Percentiles rank a stretch among this genome's conserved stretches.
Evolutionary conservation across 2,113 vertebrate species (phyloP).

Genomic region (Phrynosoma platyrhinos): DNA sequence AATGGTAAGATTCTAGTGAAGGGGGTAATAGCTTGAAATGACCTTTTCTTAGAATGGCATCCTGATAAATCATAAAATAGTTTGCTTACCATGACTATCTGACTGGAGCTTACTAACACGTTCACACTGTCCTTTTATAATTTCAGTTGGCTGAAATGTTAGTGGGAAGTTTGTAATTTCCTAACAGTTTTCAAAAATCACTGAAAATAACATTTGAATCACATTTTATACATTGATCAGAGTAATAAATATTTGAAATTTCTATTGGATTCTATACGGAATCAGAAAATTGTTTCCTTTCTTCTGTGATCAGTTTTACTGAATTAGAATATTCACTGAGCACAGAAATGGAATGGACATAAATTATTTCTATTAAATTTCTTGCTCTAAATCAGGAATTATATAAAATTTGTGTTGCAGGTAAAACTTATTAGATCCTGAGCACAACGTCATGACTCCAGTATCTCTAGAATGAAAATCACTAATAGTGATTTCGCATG

Average conservation of each 20-base stretch:
- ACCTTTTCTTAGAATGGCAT: background rate
- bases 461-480: background rate
- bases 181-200: background rate
- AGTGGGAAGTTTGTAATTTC: background rate
- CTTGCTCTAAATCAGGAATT: background rate
- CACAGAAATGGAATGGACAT: background rate
- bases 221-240: background rate
- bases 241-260: background rate
- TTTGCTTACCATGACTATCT: conserved; percentile 2
- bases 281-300: background rate
- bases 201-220: background rate
- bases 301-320: background rate
- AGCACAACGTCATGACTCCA: too few species aligned
- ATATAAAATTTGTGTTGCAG: background rate
- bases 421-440: background rate
- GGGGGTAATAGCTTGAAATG: background rate
- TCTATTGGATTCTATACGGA: background rate
- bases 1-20: conserved; percentile 84
- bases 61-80: background rate
- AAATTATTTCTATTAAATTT: background rate
- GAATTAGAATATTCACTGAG: background rate
- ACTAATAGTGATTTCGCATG: background rate
- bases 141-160: conserved; percentile 1
- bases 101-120: conserved; percentile 27
- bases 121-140: background rate